Evolutionary conservation across 2,888 invertebrate genomes (phyloP).

Genomic region (Tinea trinotella): DNA sequence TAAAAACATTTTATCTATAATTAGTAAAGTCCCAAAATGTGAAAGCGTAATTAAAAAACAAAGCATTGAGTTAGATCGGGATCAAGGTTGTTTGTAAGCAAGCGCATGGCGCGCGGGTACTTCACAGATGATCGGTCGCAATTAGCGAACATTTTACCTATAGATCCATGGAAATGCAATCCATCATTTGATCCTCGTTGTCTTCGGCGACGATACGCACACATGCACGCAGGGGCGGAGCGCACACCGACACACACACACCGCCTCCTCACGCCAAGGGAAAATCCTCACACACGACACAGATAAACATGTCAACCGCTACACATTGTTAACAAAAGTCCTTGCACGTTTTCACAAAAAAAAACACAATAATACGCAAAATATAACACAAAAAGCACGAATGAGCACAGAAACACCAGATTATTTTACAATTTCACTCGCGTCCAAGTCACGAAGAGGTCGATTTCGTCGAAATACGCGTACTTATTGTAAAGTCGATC

Average conservation of each 20-base stretch:
- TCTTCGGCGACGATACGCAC: conserved; percentile 50
- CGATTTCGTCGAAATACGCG: conserved; percentile 65
- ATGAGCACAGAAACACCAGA: conserved; percentile 61
- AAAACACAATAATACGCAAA: conserved; percentile 55
- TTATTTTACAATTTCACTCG: conserved; percentile 63
- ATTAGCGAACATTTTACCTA: conserved; percentile 60
- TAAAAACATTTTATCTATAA: too few relatives aligned
- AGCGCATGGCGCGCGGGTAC: neutral
- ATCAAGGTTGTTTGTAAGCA: neutral
- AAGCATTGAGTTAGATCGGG: neutral
- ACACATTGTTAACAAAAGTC: conserved; percentile 71
- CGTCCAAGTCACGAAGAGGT: conserved; percentile 64
- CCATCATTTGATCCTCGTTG: conserved; percentile 64
- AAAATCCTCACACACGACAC: conserved; percentile 73
- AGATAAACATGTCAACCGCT: conserved; percentile 73
- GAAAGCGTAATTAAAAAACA: conserved; percentile 37
- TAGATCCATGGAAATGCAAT: conserved; percentile 68
- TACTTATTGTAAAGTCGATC: conserved; percentile 64
- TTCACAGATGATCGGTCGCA: conserved; percentile 11
- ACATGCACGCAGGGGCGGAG: conserved; percentile 34
- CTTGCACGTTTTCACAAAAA: conserved; percentile 65
- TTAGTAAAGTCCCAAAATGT: too few relatives aligned
- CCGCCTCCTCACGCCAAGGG: conserved; percentile 70
- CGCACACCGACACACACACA: conserved; percentile 58
- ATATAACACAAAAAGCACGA: conserved; percentile 57